Base-by-base conservation (phyloP, 1,140 invertebrate genomes). In the Sitophilus oryzae region DNA sequence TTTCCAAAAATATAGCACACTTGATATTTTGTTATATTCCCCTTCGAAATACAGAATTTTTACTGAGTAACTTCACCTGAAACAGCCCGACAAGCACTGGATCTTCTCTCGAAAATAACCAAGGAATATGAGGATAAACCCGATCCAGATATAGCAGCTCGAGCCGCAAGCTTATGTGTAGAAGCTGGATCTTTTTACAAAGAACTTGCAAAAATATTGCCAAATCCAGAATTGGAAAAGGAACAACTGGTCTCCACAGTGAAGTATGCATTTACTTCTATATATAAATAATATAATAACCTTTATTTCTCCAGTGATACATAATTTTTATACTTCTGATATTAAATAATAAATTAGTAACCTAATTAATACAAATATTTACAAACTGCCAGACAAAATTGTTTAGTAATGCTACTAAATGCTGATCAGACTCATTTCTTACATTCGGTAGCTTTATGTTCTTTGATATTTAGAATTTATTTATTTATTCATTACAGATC, bases 401-500 rank as follows among this genome's bases (percentile, higher is more conserved):
- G 38, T n/a, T 50, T 4, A 25, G 21, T 11, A 30, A 50, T 38
- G 37, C 15, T 41, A 25, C 41, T n/a, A 22, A 18, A 35, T 25
- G 4, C n/a, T n/a, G n/a, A n/a, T 50, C 15, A 22, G 16, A 35
- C 16, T 5, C 5, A 5, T 19, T n/a, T 37, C 22, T n/a, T 46
- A 8, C 15, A n/a, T 44, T 19, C 0, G 8, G 19, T 16, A 15
- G 6, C 20, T 10, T 44, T 11, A 6, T n/a, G n/a, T n/a, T n/a
- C n/a, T 18, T 19, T 11, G 1, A 1, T 44, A 22, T 19, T 44
- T 2, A 44, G 14, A 10, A 2, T n/a, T n/a, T 22, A 11, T 16
- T n/a, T n/a, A n/a, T n/a, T n/a, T n/a, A n/a, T n/a, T n/a, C n/a
- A 20, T 36, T 23, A 11, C 25, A 55, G 52, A 35, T 55, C 52